phyloP scores from a whole-genome alignment of 2,113 vertebrate genomes.

The Tinamus guttatus region DNA sequence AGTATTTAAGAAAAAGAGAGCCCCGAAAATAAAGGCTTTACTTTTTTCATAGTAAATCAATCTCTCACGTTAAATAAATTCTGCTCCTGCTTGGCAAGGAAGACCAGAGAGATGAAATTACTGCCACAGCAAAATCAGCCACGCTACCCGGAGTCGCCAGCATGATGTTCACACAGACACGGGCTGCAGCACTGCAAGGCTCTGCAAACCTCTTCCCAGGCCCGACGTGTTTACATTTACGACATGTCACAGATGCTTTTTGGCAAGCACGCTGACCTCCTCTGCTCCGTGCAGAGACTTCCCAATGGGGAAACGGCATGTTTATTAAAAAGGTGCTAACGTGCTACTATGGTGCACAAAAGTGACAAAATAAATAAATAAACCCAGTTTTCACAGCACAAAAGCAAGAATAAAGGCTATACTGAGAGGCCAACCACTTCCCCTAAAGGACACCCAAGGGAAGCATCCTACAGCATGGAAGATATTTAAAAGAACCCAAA shows the following conservation, averaged over 20 bases:
- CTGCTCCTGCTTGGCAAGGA: neutral
- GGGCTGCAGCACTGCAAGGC: neutral
- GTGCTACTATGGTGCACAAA: neutral
- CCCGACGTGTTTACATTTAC: neutral
- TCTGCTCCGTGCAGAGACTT: neutral
- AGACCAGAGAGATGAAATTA: neutral
- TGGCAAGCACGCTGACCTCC: neutral
- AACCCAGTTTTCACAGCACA: neutral
- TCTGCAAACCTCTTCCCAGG: neutral
- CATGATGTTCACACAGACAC: fast-evolving
- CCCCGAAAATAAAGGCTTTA: neutral
- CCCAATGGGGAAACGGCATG: neutral
- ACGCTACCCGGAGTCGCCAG: neutral
- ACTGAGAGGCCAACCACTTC: neutral
- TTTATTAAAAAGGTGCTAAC: neutral
- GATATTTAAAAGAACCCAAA: constrained; percentile 5
- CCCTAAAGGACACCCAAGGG: neutral
- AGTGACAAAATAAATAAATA: neutral
- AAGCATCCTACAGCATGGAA: constrained; percentile 5
- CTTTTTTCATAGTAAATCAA: neutral
- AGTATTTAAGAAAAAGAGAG: neutral
- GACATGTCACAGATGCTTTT: neutral
- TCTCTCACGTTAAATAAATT: neutral
- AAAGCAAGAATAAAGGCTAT: neutral
- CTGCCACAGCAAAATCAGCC: neutral